Conservation (phyloP, 2,113 vertebrate genomes). For the Carassius gibelio region DNA sequence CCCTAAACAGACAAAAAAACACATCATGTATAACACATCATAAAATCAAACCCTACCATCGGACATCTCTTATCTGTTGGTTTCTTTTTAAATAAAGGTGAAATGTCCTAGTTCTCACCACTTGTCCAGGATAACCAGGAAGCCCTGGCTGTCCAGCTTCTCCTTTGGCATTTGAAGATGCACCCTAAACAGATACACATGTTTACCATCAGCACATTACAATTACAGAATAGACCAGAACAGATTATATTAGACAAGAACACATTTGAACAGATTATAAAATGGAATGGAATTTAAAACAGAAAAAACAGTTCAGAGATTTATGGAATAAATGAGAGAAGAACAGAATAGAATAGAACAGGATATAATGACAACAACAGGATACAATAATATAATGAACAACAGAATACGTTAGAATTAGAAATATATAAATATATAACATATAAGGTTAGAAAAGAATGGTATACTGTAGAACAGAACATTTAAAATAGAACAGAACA, state of each 20-base stretch:
- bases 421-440: background rate
- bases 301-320: background rate
- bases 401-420: background rate
- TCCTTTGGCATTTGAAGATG: slow-evolving; percentile 33
- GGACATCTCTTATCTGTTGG: background rate
- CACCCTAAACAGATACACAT: slow-evolving; percentile 18
- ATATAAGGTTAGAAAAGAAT: background rate
- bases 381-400: background rate
- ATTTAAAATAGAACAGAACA: background rate
- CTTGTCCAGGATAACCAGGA: slow-evolving; percentile 32
- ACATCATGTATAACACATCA: background rate
- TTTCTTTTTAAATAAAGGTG: background rate
- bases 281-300: background rate
- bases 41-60: background rate
- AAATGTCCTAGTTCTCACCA: slow-evolving; percentile 7
- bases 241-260: background rate
- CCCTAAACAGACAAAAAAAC: slow-evolving; percentile 25
- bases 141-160: slow-evolving; percentile 29
- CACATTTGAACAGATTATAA: background rate
- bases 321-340: background rate
- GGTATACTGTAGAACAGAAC: background rate
- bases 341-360: background rate
- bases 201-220: slow-evolving; percentile 6
- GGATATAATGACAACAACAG: background rate
- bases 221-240: background rate